These are phyloP conservation scores for Aphodius sticticus DNA, from an alignment of 2,888 invertebrate species.

Conservation along the genomic window DNA sequence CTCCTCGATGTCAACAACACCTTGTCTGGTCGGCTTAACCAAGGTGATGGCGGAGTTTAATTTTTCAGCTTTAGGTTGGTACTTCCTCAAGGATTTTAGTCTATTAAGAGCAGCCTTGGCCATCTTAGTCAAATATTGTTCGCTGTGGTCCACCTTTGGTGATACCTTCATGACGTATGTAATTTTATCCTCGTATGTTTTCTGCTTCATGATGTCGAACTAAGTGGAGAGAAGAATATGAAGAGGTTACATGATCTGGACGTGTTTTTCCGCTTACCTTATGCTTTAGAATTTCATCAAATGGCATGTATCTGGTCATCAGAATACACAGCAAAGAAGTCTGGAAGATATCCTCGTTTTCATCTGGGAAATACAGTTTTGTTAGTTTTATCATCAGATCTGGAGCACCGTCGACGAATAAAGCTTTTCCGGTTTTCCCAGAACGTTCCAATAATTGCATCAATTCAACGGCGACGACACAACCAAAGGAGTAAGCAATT, in stretches of 20 bases:
- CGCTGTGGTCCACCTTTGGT: constrained; percentile 53
- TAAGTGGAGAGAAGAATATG: not conserved
- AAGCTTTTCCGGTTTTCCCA: constrained; percentile 67
- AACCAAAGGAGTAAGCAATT: constrained; percentile 88
- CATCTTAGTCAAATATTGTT: constrained; percentile 58
- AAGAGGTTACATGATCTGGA: not conserved
- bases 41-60: constrained; percentile 68
- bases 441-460: constrained; percentile 72
- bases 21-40: constrained; percentile 69
- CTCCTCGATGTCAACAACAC: constrained; percentile 64
- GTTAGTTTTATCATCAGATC: constrained; percentile 66
- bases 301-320: constrained; percentile 54
- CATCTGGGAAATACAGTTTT: constrained; percentile 58
- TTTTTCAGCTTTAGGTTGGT: constrained; percentile 55
- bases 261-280: constrained; percentile 26
- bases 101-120: constrained; percentile 63
- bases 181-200: constrained; percentile 30
- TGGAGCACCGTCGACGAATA: constrained; percentile 82
- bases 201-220: constrained; percentile 14
- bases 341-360: constrained; percentile 62
- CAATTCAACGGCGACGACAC: constrained; percentile 78
- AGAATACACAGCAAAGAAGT: constrained; percentile 64
- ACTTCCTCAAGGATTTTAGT: constrained; percentile 63
- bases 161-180: constrained; percentile 38
- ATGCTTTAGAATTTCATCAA: constrained; percentile 29